These are phyloP conservation scores for Philhelius pedissequus DNA, from an alignment of 2,888 invertebrate genomes.

Conservation along the genomic window DNA sequence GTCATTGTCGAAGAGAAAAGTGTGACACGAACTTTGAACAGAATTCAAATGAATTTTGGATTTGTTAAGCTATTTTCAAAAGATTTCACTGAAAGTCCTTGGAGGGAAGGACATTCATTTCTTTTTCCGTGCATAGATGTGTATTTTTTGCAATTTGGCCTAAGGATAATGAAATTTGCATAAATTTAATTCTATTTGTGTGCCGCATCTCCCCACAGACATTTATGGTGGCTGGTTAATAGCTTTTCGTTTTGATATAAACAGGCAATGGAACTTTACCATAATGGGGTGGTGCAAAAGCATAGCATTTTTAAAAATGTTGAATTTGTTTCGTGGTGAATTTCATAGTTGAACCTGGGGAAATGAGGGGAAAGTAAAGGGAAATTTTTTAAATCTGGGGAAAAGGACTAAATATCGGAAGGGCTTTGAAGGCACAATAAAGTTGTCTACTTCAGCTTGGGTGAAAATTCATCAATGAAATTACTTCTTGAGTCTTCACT, in stretches of 20 bases:
- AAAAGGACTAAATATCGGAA: background rate
- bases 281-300: conserved; percentile 22
- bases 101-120: conserved; percentile 3
- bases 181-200: conserved; percentile 31
- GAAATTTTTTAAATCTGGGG: background rate
- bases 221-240: conserved; percentile 8
- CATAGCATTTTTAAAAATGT: background rate
- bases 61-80: conserved; percentile 24
- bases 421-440: too few relatives aligned
- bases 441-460: too few relatives aligned
- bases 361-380: conserved; percentile 20
- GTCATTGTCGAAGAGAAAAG: background rate
- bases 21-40: background rate
- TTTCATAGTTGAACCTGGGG: background rate
- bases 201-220: conserved; percentile 46
- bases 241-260: conserved; percentile 14
- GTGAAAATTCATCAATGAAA: too few relatives aligned
- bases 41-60: background rate
- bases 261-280: background rate
- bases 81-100: background rate
- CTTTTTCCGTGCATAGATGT: conserved; percentile 1
- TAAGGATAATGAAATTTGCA: conserved; percentile 49
- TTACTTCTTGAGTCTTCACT: too few relatives aligned
- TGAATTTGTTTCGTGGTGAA: background rate
- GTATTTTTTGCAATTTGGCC: conserved; percentile 26